Conservation (phyloP, 2,888 invertebrate species). For the Lycaena phlaeas region DNA sequence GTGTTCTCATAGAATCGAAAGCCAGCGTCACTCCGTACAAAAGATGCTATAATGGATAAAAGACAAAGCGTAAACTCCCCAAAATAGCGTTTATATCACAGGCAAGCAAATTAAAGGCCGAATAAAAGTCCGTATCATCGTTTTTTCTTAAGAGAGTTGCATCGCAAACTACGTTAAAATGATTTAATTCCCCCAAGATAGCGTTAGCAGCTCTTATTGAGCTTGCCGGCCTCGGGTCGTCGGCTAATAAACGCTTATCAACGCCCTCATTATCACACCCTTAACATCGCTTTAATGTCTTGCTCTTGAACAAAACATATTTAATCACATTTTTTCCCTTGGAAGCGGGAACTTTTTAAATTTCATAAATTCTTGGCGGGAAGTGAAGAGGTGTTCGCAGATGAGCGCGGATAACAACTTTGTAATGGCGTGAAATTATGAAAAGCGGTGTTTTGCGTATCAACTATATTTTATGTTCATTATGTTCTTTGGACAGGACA, state of each 20-base stretch:
- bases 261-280: conserved; percentile 73
- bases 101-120: conserved; percentile 44
- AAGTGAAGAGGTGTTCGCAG: conserved; percentile 18
- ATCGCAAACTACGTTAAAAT: conserved; percentile 66
- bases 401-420: conserved; percentile 22
- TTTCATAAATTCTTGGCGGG: conserved; percentile 44
- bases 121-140: conserved; percentile 45
- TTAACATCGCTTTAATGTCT: conserved; percentile 74
- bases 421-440: conserved; percentile 14
- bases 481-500: no score
- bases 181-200: conserved; percentile 69
- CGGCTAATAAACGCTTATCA: conserved; percentile 73
- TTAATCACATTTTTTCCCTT: conserved; percentile 70
- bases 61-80: conserved; percentile 28
- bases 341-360: conserved; percentile 57
- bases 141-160: conserved; percentile 53
- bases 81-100: conserved; percentile 29
- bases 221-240: conserved; percentile 45
- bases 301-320: conserved; percentile 74
- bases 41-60: conserved; percentile 10
- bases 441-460: no score
- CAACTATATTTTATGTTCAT: no score
- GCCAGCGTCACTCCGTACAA: not conserved
- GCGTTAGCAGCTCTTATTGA: conserved; percentile 55
- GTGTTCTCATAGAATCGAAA: not conserved